A percentile compares a stretch with the other conserved stretches of the same genome.
Conservation (phyloP, 2,888 invertebrate species). For the Caenorhabditis sinica region DNA sequence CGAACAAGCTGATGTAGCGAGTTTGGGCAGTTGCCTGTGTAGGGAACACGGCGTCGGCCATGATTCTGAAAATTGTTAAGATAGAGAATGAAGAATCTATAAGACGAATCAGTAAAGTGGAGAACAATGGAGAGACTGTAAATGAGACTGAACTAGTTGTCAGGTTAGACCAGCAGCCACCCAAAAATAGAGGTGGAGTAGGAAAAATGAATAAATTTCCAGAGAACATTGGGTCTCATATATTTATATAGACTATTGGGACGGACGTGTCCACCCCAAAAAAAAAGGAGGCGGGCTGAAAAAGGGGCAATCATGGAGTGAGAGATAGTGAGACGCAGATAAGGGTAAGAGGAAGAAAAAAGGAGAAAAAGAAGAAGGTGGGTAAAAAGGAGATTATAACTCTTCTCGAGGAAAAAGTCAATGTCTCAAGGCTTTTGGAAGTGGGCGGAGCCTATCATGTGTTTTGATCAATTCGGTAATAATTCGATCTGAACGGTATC, state of each 20-base stretch:
- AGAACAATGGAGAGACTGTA: slow-evolving; percentile 45
- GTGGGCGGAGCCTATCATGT: slow-evolving; percentile 21
- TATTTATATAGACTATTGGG: slow-evolving; percentile 46
- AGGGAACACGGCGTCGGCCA: slow-evolving; percentile 68
- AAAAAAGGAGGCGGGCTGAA: slow-evolving; percentile 22
- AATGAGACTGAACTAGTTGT: slow-evolving; percentile 34
- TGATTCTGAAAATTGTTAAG: slow-evolving; percentile 34
- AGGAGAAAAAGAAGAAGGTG: slow-evolving; percentile 20
- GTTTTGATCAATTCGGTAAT: slow-evolving; percentile 19
- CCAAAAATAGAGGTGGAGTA: slow-evolving; percentile 22
- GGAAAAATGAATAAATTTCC: slow-evolving; percentile 45
- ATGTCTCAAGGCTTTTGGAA: slow-evolving; percentile 2
- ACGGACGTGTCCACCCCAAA: slow-evolving; percentile 33
- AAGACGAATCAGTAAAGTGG: slow-evolving; percentile 3
- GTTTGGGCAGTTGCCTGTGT: slow-evolving; percentile 71
- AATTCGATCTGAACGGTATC: neutral
- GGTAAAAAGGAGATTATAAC: slow-evolving; percentile 33
- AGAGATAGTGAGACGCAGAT: slow-evolving; percentile 34
- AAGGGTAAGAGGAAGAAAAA: slow-evolving; percentile 1
- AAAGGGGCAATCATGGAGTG: slow-evolving; percentile 11
- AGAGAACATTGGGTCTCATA: slow-evolving; percentile 41
- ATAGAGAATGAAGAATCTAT: slow-evolving; percentile 1
- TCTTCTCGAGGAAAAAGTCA: slow-evolving; percentile 33
- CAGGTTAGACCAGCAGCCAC: slow-evolving; percentile 8
- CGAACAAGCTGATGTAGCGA: slow-evolving; percentile 77